Conservation (phyloP, 2,797 vertebrate genomes). For the Heterohyrax brucei region DNA sequence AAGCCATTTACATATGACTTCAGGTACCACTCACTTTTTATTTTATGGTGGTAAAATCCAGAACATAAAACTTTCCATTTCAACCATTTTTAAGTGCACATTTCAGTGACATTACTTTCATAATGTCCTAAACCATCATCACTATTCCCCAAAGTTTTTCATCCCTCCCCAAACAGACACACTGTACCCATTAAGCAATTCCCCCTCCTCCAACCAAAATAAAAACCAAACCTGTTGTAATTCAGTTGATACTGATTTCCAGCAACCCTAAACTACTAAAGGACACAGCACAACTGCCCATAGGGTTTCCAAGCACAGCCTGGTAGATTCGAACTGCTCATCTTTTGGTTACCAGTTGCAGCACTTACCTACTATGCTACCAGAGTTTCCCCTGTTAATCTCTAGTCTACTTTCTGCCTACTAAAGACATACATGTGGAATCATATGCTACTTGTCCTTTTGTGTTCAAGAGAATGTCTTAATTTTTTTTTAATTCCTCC, state of each 20-base stretch:
- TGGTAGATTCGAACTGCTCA: too few species aligned
- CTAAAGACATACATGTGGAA: not conserved
- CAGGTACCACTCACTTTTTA: not conserved
- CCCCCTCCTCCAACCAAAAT: not conserved
- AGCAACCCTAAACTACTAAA: too few species aligned
- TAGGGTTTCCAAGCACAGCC: too few species aligned
- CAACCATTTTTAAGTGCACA: not conserved
- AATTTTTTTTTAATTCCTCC: not conserved
- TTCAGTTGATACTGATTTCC: too few species aligned
- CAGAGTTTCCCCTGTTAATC: not conserved
- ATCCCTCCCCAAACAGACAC: not conserved
- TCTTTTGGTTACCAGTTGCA: too few species aligned
- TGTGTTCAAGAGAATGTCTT: not conserved
- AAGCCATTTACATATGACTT: slow-evolving; percentile 1
- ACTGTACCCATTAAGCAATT: not conserved
- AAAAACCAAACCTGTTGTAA: too few species aligned
- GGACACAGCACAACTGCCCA: too few species aligned
- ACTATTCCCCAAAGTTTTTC: not conserved
- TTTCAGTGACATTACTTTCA: not conserved
- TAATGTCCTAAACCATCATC: not conserved
- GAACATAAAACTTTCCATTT: not conserved
- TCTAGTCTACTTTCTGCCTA: not conserved
- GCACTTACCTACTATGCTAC: too few species aligned
- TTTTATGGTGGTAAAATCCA: not conserved
- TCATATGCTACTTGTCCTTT: not conserved